phyloP scores from a whole-genome alignment of 2,888 invertebrate genomes.

The Melanophora roralis region DNA sequence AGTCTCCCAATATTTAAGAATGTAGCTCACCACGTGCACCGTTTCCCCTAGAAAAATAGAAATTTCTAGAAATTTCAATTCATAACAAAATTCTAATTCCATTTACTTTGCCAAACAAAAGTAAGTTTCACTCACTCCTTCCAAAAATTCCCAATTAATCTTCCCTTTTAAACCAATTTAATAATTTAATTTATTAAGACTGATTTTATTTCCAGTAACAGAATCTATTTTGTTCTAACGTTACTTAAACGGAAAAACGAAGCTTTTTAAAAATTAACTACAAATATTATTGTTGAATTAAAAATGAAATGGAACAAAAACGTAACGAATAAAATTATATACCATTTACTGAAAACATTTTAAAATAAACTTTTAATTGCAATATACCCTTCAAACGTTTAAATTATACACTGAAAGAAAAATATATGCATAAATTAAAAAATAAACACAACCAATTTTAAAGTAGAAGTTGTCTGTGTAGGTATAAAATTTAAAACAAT shows the following conservation, averaged over 20 bases:
- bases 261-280: slow-evolving; percentile 30
- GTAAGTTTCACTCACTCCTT: background rate
- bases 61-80: no score
- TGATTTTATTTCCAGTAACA: slow-evolving; percentile 59
- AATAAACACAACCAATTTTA: slow-evolving; percentile 55
- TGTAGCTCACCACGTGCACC: no score
- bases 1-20: no score
- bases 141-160: slow-evolving; percentile 2
- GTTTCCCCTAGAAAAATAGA: no score
- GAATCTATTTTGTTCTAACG: slow-evolving; percentile 47
- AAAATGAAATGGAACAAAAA: slow-evolving; percentile 23
- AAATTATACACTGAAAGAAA: slow-evolving; percentile 39
- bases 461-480: slow-evolving; percentile 60
- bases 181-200: slow-evolving; percentile 61
- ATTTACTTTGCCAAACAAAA: background rate
- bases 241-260: slow-evolving; percentile 45
- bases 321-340: slow-evolving; percentile 34
- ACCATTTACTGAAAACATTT: slow-evolving; percentile 35
- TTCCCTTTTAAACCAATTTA: slow-evolving; percentile 38
- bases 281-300: slow-evolving; percentile 45
- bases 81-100: no score
- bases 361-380: slow-evolving; percentile 32
- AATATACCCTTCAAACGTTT: slow-evolving; percentile 16
- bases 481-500: slow-evolving; percentile 45
- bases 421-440: slow-evolving; percentile 2